Evolutionary conservation across 2,797 vertebrate genomes (phyloP), one percentile per base, ranked within the genome.

Genomic region (Enoplosus armatus): DNA sequence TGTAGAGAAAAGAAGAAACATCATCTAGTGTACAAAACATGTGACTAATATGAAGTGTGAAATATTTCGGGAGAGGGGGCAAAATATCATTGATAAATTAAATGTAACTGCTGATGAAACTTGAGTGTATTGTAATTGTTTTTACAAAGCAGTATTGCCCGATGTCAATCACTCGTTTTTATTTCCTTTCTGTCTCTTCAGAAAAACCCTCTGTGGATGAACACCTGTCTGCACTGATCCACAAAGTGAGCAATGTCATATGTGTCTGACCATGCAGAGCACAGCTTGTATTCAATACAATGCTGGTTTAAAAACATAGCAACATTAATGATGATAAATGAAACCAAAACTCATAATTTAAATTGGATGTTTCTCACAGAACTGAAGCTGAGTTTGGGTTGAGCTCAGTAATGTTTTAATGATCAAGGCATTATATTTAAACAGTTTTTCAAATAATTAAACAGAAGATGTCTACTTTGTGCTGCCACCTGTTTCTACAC

Each of bases 191-290:
- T 66, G 24, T 72, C 54, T 62, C 74, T 31, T 55, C 37, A 79
- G 77, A 78, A 51, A 41, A 60, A 72, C 29, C 1, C 15, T 55
- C 37, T 18, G 59, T 18, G 3, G 39, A 55, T 62, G n/a, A 51
- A 26, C 26, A 29, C 4, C 1, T 2, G 20, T 6, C 62, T 55
- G 56, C 24, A 8, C 55, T 54, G 39, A 47, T 33, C 6, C 22
- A 48, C 8, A 56, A 35, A 48, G 77, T 79, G 56, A 73, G 63
- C n/a, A 24, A 20, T 41, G 8, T 8, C 16, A 20, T 2, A 41
- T 48, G 18, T 51, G 3, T 59, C 43, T n/a, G 35, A 35, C 20
- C 26, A 29, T 10, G 35, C 9, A 50, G 26, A 31, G 20, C 22
- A 5, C 15, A 39, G 24, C 54, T 59, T 22, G 29, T 37, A 29